A percentile compares a stretch with the other conserved stretches of the same genome.
Evolutionary conservation across 2,113 vertebrate species (phyloP).

Genomic region (Calyptommatus sinebrachiatus): DNA sequence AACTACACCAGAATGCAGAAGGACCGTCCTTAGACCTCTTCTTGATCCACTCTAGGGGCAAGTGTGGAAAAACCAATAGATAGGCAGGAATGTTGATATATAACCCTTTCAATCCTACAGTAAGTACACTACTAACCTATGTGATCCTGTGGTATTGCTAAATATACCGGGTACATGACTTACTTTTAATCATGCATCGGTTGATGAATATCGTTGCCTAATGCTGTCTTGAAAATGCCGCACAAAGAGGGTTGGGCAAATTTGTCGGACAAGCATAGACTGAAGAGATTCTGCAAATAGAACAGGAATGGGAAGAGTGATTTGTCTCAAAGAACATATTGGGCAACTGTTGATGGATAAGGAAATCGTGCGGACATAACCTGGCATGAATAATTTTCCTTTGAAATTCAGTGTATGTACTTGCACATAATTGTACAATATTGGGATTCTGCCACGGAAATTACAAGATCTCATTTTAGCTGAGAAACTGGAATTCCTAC

Average conservation of each 20-base stretch:
- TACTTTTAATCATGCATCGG: background rate
- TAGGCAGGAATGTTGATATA: background rate
- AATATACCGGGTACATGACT: background rate
- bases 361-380: background rate
- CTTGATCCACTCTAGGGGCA: too few species aligned
- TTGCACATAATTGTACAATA: background rate
- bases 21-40: too few species aligned
- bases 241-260: background rate
- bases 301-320: background rate
- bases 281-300: background rate
- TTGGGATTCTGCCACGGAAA: background rate
- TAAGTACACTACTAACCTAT: background rate
- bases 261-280: background rate
- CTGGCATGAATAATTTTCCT: background rate
- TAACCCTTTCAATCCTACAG: background rate
- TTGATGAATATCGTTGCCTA: background rate
- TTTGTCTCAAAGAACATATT: background rate
- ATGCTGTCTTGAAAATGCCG: background rate
- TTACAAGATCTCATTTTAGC: background rate
- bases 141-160: background rate
- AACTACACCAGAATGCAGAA: too few species aligned
- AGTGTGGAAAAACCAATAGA: background rate
- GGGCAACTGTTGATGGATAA: background rate
- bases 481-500: background rate
- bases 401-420: background rate